phyloP scores from a whole-genome alignment of 2,888 invertebrate genomes.

The Phortica magna region DNA sequence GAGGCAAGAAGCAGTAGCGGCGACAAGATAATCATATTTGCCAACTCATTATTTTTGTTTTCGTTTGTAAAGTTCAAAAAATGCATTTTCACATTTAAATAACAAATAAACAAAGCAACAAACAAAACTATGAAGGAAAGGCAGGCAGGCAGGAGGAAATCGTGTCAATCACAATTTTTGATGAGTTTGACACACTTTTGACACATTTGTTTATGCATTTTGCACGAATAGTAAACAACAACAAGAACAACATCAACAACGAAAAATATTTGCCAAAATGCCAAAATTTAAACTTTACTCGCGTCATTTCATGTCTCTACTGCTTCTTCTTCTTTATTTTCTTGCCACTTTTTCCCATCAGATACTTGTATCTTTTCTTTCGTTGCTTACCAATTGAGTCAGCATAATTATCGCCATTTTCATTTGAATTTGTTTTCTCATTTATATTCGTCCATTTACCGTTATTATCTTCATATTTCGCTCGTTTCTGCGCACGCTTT shows the following conservation, averaged over 20 bases:
- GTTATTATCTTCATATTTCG: constrained; percentile 13
- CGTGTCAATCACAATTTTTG: constrained; percentile 42
- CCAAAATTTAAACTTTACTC: constrained; percentile 70
- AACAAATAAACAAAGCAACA: not conserved
- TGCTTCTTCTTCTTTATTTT: not conserved
- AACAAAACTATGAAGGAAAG: not conserved
- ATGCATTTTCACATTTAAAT: constrained; percentile 9
- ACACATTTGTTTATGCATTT: constrained; percentile 63
- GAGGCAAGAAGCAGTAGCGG: not conserved
- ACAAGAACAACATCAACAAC: not conserved
- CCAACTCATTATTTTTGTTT: no score
- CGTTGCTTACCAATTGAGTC: constrained; percentile 29
- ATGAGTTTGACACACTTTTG: constrained; percentile 72
- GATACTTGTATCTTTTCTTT: not conserved
- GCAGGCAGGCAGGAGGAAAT: no score
- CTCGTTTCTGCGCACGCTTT: constrained; percentile 59
- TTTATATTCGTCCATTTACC: constrained; percentile 24
- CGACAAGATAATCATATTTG: not conserved
- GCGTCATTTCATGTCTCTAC: not conserved
- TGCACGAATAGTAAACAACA: constrained; percentile 48
- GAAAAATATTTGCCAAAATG: constrained; percentile 69
- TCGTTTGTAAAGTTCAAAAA: no score
- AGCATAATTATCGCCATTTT: constrained; percentile 68
- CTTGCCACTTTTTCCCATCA: not conserved
- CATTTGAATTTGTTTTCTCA: not conserved